Conservation (phyloP, 2,113 vertebrate species). For the Nansenia antarctica region DNA sequence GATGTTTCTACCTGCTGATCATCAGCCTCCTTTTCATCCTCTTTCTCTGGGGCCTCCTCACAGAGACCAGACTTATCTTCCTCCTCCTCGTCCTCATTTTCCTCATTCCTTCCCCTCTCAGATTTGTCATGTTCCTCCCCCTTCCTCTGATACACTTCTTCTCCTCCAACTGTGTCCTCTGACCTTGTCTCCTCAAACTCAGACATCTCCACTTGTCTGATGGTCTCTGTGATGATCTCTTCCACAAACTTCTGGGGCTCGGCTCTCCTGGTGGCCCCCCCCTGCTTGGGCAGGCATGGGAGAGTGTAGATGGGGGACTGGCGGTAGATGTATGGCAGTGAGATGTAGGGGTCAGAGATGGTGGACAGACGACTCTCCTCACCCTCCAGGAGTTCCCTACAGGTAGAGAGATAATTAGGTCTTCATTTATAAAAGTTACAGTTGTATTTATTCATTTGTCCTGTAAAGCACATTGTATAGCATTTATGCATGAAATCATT, state of each 20-base stretch:
- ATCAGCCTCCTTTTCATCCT: too few relatives aligned
- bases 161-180: constrained; percentile 48
- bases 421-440: too few relatives aligned
- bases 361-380: constrained; percentile 70
- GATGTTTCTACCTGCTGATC: constrained; percentile 34
- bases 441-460: too few relatives aligned
- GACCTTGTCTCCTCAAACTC: constrained; percentile 70
- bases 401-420: background rate
- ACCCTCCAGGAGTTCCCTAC: constrained; percentile 74
- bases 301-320: constrained; percentile 74
- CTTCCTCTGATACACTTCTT: constrained; percentile 10
- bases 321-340: constrained; percentile 71
- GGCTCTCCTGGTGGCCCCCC: constrained; percentile 43
- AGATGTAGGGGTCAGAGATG: constrained; percentile 55
- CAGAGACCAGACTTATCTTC: background rate
- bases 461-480: too few relatives aligned
- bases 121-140: constrained; percentile 33
- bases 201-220: constrained; percentile 71
- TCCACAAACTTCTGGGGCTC: constrained; percentile 79
- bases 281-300: constrained; percentile 56
- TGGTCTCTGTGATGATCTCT: constrained; percentile 79
- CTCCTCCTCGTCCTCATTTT: constrained; percentile 10
- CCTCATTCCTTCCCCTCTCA: constrained; percentile 20
- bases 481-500: too few relatives aligned
- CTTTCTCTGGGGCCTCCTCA: constrained; percentile 41